Conservation (phyloP, 2,113 vertebrate genomes). For the Cyphomyrus plagiostoma region DNA sequence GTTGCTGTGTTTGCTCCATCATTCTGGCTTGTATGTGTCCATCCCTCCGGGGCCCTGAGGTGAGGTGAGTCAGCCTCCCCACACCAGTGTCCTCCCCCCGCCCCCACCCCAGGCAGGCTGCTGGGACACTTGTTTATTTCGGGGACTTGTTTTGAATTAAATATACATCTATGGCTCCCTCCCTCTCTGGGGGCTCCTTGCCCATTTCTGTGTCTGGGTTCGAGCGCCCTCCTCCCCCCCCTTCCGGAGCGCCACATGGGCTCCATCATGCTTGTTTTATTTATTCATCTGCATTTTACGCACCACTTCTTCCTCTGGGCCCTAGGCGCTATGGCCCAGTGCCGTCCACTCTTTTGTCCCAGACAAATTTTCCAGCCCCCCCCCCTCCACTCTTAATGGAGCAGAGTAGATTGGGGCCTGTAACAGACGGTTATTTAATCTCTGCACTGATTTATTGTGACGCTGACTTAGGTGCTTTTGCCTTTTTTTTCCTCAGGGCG, state of each 20-base stretch:
- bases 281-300: not conserved
- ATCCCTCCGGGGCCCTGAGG: not conserved
- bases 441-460: slow-evolving; percentile 8
- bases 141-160: not conserved
- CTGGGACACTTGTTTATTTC: not conserved
- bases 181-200: not conserved
- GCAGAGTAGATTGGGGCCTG: not conserved
- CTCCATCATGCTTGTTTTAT: not conserved
- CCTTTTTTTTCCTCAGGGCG: slow-evolving; percentile 2
- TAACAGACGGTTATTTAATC: not conserved
- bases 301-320: not conserved
- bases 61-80: not conserved
- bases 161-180: not conserved
- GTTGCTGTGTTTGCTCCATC: not conserved
- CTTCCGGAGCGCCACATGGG: not conserved
- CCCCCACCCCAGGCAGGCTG: not conserved
- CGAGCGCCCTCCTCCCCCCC: too few species aligned
- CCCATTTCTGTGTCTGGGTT: not conserved
- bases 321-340: too few species aligned
- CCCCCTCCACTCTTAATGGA: not conserved
- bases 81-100: not conserved
- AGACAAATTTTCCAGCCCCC: not conserved
- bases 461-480: not conserved
- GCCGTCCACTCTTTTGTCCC: not conserved
- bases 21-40: not conserved